Base-by-base conservation (phyloP, 92 coral and sea anemone species). In the Phenganax stokvisi region DNA sequence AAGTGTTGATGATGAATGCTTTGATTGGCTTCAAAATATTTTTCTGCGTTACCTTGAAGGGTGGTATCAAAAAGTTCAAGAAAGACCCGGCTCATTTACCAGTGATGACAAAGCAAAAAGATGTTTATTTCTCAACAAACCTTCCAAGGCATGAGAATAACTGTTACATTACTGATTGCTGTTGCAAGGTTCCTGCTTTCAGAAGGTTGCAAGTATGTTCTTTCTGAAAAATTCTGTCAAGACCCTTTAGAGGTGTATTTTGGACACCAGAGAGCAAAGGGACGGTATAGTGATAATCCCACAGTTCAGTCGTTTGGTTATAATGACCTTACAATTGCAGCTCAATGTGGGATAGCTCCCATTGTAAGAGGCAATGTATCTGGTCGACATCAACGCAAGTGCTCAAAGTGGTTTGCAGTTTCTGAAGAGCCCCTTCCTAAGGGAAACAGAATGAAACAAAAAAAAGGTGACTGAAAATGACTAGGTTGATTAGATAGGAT, bases 121-220 rank as follows among this genome's bases (percentile, higher is more conserved):
- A 88, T 85, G 89, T 85, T 88, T 76, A 12, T 88, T 4, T 85
- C 85, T 0, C 80, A 86, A 85, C 91, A 88, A 56, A 88, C 88
- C 3, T 71, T 81, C 68, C 85, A 87, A 52, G 90, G 92, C 11
- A 75, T 89, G 66, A 83, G 84, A 59, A 82, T 87, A 28, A 89
- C 90, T 17, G 88, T 85, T 0, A 51, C 84, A 65, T 76, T 86
- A 12, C 71, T 71, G 17, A 82, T 85, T 56, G 89, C 83, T n/a
- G 85, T 72, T 0, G 56, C 78, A 9, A 85, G 83, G 62, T 88
- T 88, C 85, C 85, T 88, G 29, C 85, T 88, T 3, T 65, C 65
- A 44, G 85, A 88, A 64, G 91, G 91, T 12, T 59, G 77, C 76
- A 89, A 88, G 70, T 88, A 65, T 85, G 91, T 88, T 7, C 57